phyloP scores from a whole-genome alignment of 2,888 invertebrate genomes.

The Lasiommata megera region DNA sequence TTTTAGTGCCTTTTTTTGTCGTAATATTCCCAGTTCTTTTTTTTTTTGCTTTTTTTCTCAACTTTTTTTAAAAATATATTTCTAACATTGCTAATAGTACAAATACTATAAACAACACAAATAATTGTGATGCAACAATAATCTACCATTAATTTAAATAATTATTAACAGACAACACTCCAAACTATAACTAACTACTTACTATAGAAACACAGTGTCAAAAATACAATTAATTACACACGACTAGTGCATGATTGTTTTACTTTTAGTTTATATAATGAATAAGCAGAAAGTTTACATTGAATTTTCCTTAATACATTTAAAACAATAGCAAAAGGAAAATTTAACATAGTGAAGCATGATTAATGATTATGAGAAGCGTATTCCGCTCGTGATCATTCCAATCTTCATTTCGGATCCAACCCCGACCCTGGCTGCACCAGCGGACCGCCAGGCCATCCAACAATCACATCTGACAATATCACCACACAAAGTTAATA shows the following conservation, averaged over 20 bases:
- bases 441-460: slow-evolving; percentile 23
- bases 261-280: neutral
- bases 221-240: neutral
- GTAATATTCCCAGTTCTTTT: neutral
- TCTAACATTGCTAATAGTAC: neutral
- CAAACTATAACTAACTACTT: neutral
- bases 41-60: too few relatives aligned
- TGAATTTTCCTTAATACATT: slow-evolving; percentile 5
- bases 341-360: slow-evolving; percentile 12
- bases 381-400: slow-evolving; percentile 4
- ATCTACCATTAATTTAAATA: too few relatives aligned
- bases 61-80: neutral
- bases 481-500: slow-evolving; percentile 38
- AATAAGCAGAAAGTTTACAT: slow-evolving; percentile 2
- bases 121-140: neutral
- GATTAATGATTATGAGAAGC: slow-evolving; percentile 9
- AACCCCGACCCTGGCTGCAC: slow-evolving; percentile 23
- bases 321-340: slow-evolving; percentile 1
- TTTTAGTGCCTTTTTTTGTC: neutral
- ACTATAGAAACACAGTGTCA: neutral
- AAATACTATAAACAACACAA: neutral
- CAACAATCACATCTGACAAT: slow-evolving; percentile 41
- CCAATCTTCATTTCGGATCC: slow-evolving; percentile 30
- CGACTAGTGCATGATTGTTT: neutral
- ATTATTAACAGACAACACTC: neutral